Evolutionary conservation across 2,888 invertebrate species (phyloP), one percentile per base, ranked within the genome.

Genomic region (Epinotia nisella): DNA sequence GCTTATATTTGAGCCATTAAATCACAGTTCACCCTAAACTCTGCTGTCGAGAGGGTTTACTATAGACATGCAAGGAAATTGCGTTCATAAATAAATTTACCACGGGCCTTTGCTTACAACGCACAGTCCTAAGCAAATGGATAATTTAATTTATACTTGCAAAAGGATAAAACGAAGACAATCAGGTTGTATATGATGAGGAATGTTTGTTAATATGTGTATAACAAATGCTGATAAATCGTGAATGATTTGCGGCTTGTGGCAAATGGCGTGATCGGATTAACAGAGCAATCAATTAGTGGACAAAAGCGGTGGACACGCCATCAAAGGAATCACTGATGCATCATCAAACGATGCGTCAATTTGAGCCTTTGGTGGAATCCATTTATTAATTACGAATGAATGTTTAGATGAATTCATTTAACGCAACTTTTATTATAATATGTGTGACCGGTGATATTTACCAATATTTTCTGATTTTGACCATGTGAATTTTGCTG

Each of bases 41-140:
- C 61, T 72, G 67, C 56, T 58, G 69, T 17, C 58, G 75, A 74
- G 77, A 75, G 71, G 59, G 75, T 73, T 70, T 59, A 70, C 75
- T 76, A 81, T 84, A 83, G 86, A 86, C 84, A 84, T 82, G 79
- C 78, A 78, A 76, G 77, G 75, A 80, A 83, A 86, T 85, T 84
- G 84, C 68, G 82, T 80, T 81, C 78, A 79, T 81, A 82, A 82
- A 79, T 81, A 84, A 84, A 85, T 83, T 84, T 86, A 84, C 84
- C 78, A 74, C 74, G 76, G 76, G 71, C 61, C 75, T 72, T 74
- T 45, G 65, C 74, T 61, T 70, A 64, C 56, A 58, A n/a, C 51
- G 53, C 69, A 69, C 67, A 49, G 70, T 59, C 45, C 41, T 56
- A 17, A n/a, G 55, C 49, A 4, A 53, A 65, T 45, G 65, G 64